phyloP scores from a whole-genome alignment of 2,888 invertebrate species.

The Drosophila monieri region DNA sequence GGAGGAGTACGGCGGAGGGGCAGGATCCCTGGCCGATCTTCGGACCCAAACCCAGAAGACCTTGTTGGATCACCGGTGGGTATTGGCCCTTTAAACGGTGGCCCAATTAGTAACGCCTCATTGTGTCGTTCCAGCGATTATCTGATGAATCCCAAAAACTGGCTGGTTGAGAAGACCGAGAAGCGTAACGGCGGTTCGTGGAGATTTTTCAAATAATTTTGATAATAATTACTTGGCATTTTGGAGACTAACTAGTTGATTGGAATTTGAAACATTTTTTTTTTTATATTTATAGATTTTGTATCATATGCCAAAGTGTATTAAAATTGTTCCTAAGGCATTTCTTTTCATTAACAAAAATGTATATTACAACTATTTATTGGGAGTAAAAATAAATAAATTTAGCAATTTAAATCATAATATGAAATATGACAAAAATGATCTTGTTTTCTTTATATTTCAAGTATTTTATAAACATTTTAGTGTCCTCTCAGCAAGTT shows the following conservation, averaged over 20 bases:
- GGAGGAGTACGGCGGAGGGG: constrained; percentile 77
- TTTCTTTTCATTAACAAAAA: constrained; percentile 18
- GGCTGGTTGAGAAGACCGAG: constrained; percentile 85
- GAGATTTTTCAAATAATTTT: constrained; percentile 54
- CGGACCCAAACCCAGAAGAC: constrained; percentile 86
- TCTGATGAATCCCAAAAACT: constrained; percentile 86
- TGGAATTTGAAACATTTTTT: constrained; percentile 15
- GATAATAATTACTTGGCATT: neutral
- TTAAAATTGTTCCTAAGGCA: constrained; percentile 21
- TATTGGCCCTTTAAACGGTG: neutral
- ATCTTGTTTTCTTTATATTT: neutral
- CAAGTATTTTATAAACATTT: neutral
- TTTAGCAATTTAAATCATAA: neutral
- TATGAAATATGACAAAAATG: too few relatives aligned
- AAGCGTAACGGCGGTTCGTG: constrained; percentile 60
- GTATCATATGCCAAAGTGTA: constrained; percentile 10
- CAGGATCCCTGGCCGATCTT: constrained; percentile 83
- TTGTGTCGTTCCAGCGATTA: constrained; percentile 84
- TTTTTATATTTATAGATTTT: neutral
- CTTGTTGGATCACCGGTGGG: constrained; percentile 86
- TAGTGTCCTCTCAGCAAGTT: neutral
- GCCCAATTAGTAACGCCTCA: neutral
- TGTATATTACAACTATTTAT: neutral
- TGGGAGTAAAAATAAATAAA: neutral
- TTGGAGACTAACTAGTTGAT: constrained; percentile 12